These are phyloP conservation scores for Acridotheres tristis DNA, from an alignment of 2,797 vertebrate genomes.

Conservation along the genomic window DNA sequence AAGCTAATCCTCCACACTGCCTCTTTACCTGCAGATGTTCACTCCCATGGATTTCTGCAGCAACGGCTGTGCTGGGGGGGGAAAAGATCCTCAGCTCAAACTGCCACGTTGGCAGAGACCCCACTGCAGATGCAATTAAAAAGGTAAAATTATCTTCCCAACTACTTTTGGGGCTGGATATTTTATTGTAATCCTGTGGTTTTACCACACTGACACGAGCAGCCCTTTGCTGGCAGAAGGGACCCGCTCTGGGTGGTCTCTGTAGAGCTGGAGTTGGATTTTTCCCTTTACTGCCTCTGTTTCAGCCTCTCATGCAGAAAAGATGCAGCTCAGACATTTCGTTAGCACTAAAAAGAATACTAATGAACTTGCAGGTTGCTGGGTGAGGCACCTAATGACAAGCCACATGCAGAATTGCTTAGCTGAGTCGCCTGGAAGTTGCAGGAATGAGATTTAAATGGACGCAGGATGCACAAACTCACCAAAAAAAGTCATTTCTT, in stretches of 20 bases:
- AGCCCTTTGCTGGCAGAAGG: background rate
- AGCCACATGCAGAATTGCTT: constrained; percentile 14
- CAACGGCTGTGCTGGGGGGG: background rate
- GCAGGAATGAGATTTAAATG: background rate
- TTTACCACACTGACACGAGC: background rate
- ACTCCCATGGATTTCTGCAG: background rate
- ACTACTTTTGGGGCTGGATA: background rate
- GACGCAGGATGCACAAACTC: background rate
- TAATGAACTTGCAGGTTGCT: constrained; percentile 46
- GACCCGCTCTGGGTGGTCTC: constrained; percentile 32
- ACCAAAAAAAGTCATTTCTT: background rate
- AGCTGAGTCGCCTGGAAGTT: background rate
- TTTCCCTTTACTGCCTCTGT: constrained; percentile 26
- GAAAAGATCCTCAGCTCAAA: background rate
- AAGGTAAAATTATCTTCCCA: background rate
- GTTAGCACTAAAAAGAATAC: constrained; percentile 37
- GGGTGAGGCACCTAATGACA: constrained; percentile 39
- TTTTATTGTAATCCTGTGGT: background rate
- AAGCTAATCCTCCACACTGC: background rate
- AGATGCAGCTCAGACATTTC: constrained; percentile 30
- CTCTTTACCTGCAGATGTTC: background rate
- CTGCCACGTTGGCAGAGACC: background rate
- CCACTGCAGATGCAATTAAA: background rate
- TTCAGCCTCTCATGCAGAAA: constrained; percentile 43
- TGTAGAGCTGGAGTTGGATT: background rate